Evolutionary conservation across 2,113 vertebrate species (phyloP).

Genomic region (Beaufortia kweichowensis): DNA sequence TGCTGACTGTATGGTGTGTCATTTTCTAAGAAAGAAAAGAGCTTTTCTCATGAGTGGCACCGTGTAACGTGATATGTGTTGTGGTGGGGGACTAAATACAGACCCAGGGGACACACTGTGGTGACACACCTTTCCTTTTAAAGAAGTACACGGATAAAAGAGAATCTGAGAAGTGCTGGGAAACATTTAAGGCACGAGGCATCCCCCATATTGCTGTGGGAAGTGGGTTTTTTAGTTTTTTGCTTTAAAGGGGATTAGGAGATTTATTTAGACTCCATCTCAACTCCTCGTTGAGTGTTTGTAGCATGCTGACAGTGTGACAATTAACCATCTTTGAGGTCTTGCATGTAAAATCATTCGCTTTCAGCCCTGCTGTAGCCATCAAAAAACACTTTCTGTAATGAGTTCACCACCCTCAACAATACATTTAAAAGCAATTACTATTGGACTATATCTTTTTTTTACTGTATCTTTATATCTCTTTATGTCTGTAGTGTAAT

Average conservation of each 20-base stretch:
- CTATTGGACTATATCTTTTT: not conserved
- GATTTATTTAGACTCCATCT: not conserved
- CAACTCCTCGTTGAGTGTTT: conserved; percentile 6
- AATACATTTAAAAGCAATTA: not conserved
- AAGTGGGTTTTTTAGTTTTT: not conserved
- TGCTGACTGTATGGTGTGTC: not conserved
- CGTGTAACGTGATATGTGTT: not conserved
- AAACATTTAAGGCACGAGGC: no score
- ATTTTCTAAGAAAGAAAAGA: not conserved
- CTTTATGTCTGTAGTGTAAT: not conserved
- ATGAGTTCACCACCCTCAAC: not conserved
- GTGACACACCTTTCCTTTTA: conserved; percentile 4
- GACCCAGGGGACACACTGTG: no score
- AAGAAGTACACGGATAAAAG: not conserved
- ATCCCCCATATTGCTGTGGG: no score
- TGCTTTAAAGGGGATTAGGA: not conserved
- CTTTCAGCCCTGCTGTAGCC: not conserved
- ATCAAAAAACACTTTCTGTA: not conserved
- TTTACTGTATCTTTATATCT: not conserved
- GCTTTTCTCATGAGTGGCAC: not conserved
- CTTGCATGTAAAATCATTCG: not conserved
- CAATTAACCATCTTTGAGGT: not conserved
- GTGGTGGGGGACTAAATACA: not conserved
- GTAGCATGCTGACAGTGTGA: not conserved
- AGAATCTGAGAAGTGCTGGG: not conserved